These are phyloP conservation scores for Habroteleia sp. DNA, from an alignment of 2,888 invertebrate species.

Conservation along the genomic window DNA sequence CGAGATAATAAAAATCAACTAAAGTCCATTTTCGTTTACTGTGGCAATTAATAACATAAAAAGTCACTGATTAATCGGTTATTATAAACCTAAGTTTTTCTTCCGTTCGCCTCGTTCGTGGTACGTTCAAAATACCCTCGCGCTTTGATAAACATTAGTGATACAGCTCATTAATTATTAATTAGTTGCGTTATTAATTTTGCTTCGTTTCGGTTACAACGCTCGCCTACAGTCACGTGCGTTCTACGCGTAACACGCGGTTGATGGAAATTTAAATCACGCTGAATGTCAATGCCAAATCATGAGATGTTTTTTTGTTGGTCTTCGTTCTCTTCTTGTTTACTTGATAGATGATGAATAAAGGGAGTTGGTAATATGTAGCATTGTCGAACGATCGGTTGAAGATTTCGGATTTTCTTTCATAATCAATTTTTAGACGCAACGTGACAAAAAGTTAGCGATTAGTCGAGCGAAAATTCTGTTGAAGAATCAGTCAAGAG, in stretches of 20 bases:
- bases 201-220: constrained; percentile 9
- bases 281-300: constrained; percentile 41
- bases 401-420: constrained; percentile 2
- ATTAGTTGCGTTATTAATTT: constrained; percentile 10
- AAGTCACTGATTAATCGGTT: constrained; percentile 5
- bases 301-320: constrained; percentile 16
- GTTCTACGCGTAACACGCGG: not conserved
- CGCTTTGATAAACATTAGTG: not conserved
- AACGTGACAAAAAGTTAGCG: constrained; percentile 18
- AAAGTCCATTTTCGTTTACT: constrained; percentile 47
- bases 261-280: constrained; percentile 23
- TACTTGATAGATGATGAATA: not conserved
- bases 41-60: constrained; percentile 27
- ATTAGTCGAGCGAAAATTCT: constrained; percentile 29
- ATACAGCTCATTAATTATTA: constrained; percentile 7
- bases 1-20: constrained; percentile 39
- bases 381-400: constrained; percentile 7
- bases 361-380: constrained; percentile 30
- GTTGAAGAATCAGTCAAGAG: constrained; percentile 20
- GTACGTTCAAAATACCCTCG: not conserved
- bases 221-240: constrained; percentile 13
- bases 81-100: not conserved
- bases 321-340: constrained; percentile 9
- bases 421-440: constrained; percentile 17
- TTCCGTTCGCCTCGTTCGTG: not conserved